Evolutionary conservation across 1,140 invertebrate genomes (phyloP), one percentile per base, ranked within the genome.

Genomic region (Liolophura sinensis): DNA sequence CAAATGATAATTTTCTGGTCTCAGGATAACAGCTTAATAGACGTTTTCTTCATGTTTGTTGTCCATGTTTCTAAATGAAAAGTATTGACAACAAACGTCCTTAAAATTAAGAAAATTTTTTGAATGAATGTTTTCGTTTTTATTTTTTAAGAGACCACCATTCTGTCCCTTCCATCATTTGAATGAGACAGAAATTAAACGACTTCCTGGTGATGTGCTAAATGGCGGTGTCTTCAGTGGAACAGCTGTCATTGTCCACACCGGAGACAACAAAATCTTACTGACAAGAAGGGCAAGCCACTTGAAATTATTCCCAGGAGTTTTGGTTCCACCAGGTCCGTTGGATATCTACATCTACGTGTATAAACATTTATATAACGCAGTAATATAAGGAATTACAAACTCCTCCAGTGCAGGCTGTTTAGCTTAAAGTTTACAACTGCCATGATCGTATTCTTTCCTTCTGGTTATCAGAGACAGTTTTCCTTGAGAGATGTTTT

Each of bases 301-400:
- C 65, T 78, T 86, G 64, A 69, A 79, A 52, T 83, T 80, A 51
- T 86, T 85, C 75, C 83, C 85, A 15, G 78, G 81, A 6, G 68
- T 81, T 11, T 86, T 84, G 85, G 84, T 85, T n/a, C 84, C 84
- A 61, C 85, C 85, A 69, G 79, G 79, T 75, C 24, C 47, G 31
- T 40, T 40, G 31, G 31, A 9, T n/a, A 40, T 3, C 31, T 40
- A 40, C 9, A n/a, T 40, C 3, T 0, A 50, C 18, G n/a, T 22
- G 1, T 58, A 12, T 22, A 48, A 3, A 16, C 24, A 46, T 20
- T 20, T 52, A 31, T 31, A n/a, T n/a, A n/a, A n/a, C n/a, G n/a
- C n/a, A n/a, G n/a, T n/a, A n/a, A n/a, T n/a, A n/a, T n/a, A n/a
- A n/a, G n/a, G n/a, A n/a, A n/a, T n/a, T n/a, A n/a, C n/a, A n/a